Percentiles rank a stretch among this genome's conserved stretches.
These are phyloP conservation scores for Tamias sibiricus DNA, from an alignment of 2,113 vertebrate genomes.

Conservation along the genomic window DNA sequence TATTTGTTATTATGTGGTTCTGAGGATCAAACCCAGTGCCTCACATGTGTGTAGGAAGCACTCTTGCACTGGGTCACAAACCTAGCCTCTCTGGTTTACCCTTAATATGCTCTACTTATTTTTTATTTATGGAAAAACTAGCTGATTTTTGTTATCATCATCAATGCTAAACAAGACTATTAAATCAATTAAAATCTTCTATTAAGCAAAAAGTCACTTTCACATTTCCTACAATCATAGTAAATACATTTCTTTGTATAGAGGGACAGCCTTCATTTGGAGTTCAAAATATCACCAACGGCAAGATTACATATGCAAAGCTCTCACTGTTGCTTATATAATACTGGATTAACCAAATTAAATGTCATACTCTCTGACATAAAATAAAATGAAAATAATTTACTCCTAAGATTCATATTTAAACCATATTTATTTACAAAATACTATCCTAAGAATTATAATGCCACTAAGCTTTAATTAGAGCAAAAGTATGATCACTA, in stretches of 20 bases:
- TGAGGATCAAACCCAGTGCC: no score
- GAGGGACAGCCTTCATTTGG: slow-evolving; percentile 69
- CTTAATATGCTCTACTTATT: no score
- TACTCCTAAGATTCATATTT: slow-evolving; percentile 87
- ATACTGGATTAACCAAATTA: slow-evolving; percentile 76
- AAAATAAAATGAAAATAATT: slow-evolving; percentile 83
- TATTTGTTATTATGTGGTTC: no score
- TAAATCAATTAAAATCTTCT: slow-evolving; percentile 73
- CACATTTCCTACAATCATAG: slow-evolving; percentile 76
- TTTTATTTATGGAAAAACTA: slow-evolving; percentile 50
- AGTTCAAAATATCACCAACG: slow-evolving; percentile 70
- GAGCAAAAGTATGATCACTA: no score
- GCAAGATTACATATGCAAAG: slow-evolving; percentile 68
- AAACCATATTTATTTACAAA: slow-evolving; percentile 79
- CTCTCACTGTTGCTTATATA: slow-evolving; percentile 73
- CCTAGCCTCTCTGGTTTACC: no score
- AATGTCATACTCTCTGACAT: slow-evolving; percentile 65
- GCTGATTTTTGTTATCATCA: slow-evolving; percentile 61
- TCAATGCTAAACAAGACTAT: slow-evolving; percentile 64
- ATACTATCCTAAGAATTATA: no score
- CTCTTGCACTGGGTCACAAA: no score
- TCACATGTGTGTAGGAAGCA: no score
- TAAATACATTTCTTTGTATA: slow-evolving; percentile 80
- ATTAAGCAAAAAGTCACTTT: slow-evolving; percentile 77
- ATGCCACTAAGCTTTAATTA: no score